A percentile compares a stretch with the other conserved stretches of the same genome.
phyloP scores from a whole-genome alignment of 2,888 invertebrate species.

The Cryptophagus acutangulus region DNA sequence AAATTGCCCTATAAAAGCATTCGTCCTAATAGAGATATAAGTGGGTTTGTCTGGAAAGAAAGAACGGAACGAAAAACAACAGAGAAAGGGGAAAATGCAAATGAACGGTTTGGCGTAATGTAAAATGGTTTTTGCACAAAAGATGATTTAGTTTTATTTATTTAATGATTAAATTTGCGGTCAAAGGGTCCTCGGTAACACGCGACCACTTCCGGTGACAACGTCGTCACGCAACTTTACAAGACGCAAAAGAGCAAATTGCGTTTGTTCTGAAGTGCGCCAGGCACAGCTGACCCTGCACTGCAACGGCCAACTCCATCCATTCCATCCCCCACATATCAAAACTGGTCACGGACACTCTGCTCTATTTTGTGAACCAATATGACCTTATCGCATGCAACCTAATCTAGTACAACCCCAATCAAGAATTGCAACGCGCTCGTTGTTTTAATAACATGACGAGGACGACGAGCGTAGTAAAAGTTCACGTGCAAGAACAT shows the following conservation, averaged over 20 bases:
- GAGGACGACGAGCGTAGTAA: too few relatives aligned
- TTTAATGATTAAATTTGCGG: constrained; percentile 15
- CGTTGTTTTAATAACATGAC: too few relatives aligned
- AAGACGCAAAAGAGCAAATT: constrained; percentile 35
- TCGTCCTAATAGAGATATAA: too few relatives aligned
- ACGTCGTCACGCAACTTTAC: constrained; percentile 29
- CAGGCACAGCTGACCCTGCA: constrained; percentile 28
- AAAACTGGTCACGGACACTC: constrained; percentile 33
- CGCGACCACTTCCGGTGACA: constrained; percentile 32
- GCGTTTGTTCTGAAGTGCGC: constrained; percentile 29
- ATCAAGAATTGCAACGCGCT: neutral
- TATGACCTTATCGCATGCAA: constrained; percentile 8
- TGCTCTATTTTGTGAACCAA: constrained; percentile 15
- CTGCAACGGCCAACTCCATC: constrained; percentile 14
- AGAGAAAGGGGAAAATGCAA: neutral
- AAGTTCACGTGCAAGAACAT: too few relatives aligned
- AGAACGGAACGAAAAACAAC: too few relatives aligned
- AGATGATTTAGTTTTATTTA: constrained; percentile 7
- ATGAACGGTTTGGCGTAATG: neutral
- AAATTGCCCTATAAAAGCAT: too few relatives aligned
- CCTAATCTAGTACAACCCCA: neutral
- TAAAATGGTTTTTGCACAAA: constrained; percentile 4
- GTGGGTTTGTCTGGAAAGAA: too few relatives aligned
- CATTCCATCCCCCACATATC: neutral
- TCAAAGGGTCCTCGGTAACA: constrained; percentile 25